A percentile compares a stretch with the other conserved stretches of the same genome.
Evolutionary conservation across 2,888 invertebrate species (phyloP).

Genomic region (Sesamia inferens): DNA sequence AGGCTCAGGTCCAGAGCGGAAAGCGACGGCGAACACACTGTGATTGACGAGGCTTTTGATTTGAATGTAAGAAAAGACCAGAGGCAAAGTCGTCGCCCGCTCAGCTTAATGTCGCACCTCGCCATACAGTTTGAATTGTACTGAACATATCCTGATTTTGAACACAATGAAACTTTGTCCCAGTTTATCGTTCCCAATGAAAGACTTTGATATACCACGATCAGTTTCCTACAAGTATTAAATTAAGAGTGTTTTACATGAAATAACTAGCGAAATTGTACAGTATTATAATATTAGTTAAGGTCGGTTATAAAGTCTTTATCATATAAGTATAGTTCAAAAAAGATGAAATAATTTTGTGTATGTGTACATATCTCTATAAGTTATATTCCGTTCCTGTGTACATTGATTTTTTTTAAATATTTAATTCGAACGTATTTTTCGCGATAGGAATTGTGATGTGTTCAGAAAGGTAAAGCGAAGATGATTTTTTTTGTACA

Average conservation of each 20-base stretch:
- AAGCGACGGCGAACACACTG: constrained; percentile 50
- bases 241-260: constrained; percentile 85
- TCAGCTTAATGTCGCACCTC: constrained; percentile 45
- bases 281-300: constrained; percentile 88
- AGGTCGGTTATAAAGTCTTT: constrained; percentile 82
- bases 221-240: constrained; percentile 86
- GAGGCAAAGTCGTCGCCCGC: constrained; percentile 23
- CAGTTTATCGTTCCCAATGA: constrained; percentile 74
- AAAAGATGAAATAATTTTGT: constrained; percentile 77
- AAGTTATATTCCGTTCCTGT: constrained; percentile 89
- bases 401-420: constrained; percentile 78
- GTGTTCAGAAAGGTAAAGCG: constrained; percentile 83
- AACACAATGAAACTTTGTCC: constrained; percentile 65
- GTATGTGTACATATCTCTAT: constrained; percentile 88
- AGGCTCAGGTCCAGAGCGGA: constrained; percentile 49
- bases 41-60: constrained; percentile 48
- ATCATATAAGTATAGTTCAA: constrained; percentile 85
- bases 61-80: constrained; percentile 27
- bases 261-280: constrained; percentile 89
- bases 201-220: constrained; percentile 84
- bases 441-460: constrained; percentile 86
- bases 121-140: constrained; percentile 75
- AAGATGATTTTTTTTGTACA: constrained; percentile 82
- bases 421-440: constrained; percentile 71
- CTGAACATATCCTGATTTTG: constrained; percentile 80